Evolutionary conservation across 2,113 vertebrate species (phyloP).

Genomic region (Otolemur garnettii): DNA sequence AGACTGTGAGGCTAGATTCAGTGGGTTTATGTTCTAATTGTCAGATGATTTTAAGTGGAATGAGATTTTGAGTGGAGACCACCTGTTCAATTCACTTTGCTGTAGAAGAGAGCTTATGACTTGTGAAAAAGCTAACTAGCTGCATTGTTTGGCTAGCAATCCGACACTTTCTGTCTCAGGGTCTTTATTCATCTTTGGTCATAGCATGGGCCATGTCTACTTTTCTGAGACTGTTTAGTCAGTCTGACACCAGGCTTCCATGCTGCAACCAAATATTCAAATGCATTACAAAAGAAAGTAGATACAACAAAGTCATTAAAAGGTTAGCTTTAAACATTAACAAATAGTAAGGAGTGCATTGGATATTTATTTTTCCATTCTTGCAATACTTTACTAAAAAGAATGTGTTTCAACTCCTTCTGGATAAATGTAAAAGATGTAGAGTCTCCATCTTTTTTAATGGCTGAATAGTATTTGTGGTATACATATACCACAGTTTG

Average conservation of each 20-base stretch:
- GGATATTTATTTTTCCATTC: no score
- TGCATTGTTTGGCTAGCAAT: neutral
- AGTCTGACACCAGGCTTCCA: neutral
- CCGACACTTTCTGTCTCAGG: neutral
- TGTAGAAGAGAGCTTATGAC: neutral
- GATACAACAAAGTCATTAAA: no score
- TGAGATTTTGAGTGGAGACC: neutral
- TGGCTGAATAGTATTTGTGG: no score
- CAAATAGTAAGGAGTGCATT: no score
- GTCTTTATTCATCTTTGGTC: neutral
- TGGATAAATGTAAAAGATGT: no score
- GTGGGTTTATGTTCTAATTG: neutral
- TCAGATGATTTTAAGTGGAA: neutral
- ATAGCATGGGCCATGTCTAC: neutral
- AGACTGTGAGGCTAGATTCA: neutral
- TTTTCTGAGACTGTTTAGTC: neutral
- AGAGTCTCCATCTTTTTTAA: no score
- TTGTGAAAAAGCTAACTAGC: neutral
- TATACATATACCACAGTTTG: no score
- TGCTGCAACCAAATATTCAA: no score
- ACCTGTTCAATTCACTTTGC: neutral
- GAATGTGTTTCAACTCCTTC: no score
- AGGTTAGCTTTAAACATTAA: no score
- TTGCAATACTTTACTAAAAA: no score
- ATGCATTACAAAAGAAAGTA: no score